These are phyloP conservation scores for Fregata magnificens DNA, from an alignment of 2,113 vertebrate genomes.

Conservation along the genomic window DNA sequence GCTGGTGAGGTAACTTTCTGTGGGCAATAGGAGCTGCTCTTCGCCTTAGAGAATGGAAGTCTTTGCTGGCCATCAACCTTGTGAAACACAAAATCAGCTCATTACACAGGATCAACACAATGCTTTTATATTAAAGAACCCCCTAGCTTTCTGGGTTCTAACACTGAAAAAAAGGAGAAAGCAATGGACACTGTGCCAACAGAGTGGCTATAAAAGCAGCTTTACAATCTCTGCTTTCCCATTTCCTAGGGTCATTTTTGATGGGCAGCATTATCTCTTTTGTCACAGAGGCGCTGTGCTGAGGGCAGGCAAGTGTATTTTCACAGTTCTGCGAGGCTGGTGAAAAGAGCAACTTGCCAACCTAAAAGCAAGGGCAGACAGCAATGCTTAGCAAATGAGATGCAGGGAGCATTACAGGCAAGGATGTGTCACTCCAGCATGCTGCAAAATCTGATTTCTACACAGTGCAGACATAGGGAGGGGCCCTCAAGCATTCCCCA, in stretches of 20 bases:
- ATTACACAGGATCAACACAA: neutral
- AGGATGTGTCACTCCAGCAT: neutral
- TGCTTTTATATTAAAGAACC: neutral
- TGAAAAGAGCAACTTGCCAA: slow-evolving; percentile 9
- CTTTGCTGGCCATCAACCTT: neutral
- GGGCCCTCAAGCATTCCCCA: neutral
- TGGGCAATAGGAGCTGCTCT: neutral
- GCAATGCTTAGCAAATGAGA: neutral
- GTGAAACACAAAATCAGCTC: neutral
- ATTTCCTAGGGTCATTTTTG: slow-evolving; percentile 47
- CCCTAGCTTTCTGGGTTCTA: neutral
- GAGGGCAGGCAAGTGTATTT: slow-evolving; percentile 31
- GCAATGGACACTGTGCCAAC: neutral
- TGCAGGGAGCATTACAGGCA: neutral
- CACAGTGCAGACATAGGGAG: neutral
- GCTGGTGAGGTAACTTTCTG: neutral
- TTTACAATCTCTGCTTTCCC: slow-evolving; percentile 33
- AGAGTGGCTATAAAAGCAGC: slow-evolving; percentile 14
- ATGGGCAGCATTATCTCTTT: slow-evolving; percentile 40
- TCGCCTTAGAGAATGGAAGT: neutral
- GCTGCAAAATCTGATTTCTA: neutral
- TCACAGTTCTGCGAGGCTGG: slow-evolving; percentile 8
- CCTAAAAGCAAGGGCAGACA: slow-evolving; percentile 22
- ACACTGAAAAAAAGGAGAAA: neutral
- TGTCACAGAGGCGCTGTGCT: neutral